Conservation (phyloP, 2,797 vertebrate species). For the Danio albolineatus region DNA sequence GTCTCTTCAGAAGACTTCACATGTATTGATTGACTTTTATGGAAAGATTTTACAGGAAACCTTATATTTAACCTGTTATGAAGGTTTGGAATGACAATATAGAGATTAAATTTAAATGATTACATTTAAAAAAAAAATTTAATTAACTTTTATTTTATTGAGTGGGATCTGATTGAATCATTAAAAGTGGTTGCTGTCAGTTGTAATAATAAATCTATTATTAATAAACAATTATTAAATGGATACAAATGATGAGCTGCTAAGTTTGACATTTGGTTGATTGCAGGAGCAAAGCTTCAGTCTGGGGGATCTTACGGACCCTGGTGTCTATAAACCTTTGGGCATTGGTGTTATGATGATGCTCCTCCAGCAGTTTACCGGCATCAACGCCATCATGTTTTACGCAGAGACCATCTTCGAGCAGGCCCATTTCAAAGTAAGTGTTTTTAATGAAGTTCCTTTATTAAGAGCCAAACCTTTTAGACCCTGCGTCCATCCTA, state of each 20-base stretch:
- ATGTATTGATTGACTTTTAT: too few species aligned
- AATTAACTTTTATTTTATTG: background rate
- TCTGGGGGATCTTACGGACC: slow-evolving; percentile 79
- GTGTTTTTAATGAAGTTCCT: background rate
- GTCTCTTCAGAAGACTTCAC: too few species aligned
- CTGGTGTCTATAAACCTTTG: slow-evolving; percentile 88
- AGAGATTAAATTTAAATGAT: background rate
- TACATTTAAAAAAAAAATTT: too few species aligned
- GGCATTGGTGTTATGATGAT: slow-evolving; percentile 85
- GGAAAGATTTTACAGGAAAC: too few species aligned
- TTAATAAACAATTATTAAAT: background rate
- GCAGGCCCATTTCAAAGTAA: slow-evolving; percentile 88
- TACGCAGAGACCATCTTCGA: slow-evolving; percentile 91
- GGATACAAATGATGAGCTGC: background rate
- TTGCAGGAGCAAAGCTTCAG: slow-evolving; percentile 75
- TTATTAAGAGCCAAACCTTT: background rate
- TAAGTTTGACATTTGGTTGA: slow-evolving; percentile 3
- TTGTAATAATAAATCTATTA: background rate
- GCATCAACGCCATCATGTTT: slow-evolving; percentile 96
- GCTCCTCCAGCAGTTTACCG: slow-evolving; percentile 91
- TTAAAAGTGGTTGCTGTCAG: background rate
- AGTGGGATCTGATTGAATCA: background rate
- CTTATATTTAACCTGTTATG: too few species aligned
- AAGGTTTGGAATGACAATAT: too few species aligned
- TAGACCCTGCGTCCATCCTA: too few species aligned